Percentiles rank a stretch among this genome's conserved stretches.
Conservation (phyloP, 1,140 invertebrate species). For the Halesus radiatus region DNA sequence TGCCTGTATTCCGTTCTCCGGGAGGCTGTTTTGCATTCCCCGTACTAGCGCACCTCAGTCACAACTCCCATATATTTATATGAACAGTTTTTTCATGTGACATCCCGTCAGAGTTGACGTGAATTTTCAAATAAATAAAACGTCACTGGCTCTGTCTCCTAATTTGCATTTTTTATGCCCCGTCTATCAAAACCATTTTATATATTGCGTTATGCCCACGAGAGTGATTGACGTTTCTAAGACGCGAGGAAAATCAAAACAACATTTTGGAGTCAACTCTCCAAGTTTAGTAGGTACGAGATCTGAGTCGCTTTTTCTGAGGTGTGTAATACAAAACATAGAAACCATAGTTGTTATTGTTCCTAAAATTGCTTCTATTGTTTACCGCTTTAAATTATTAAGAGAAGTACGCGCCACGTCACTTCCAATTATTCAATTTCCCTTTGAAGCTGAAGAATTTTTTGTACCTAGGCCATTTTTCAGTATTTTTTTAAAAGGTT, state of each 20-base stretch:
- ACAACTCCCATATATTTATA: slow-evolving; percentile 48
- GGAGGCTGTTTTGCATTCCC: slow-evolving; percentile 17
- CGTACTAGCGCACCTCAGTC: slow-evolving; percentile 18
- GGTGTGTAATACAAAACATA: too few species aligned
- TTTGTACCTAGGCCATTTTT: too few species aligned
- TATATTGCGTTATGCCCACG: slow-evolving; percentile 23
- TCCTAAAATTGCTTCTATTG: too few species aligned
- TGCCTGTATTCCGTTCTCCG: slow-evolving; percentile 1
- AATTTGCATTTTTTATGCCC: slow-evolving; percentile 44
- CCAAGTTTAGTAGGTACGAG: too few species aligned
- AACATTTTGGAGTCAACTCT: neutral
- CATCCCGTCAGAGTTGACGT: slow-evolving; percentile 47
- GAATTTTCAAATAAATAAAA: slow-evolving; percentile 52
- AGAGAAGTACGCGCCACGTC: too few species aligned
- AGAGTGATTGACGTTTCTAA: slow-evolving; percentile 1
- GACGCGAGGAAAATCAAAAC: slow-evolving; percentile 1
- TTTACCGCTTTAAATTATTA: too few species aligned
- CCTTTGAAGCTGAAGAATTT: too few species aligned
- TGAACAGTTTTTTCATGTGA: slow-evolving; percentile 50
- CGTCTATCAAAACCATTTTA: slow-evolving; percentile 40
- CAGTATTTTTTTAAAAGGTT: too few species aligned
- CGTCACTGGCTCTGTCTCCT: slow-evolving; percentile 30
- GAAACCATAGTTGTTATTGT: too few species aligned
- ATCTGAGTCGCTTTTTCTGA: too few species aligned
- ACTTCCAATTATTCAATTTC: too few species aligned